A percentile compares a stretch with the other conserved stretches of the same genome.
Conservation (phyloP, 2,113 vertebrate genomes). For the Chionomys nivalis region DNA sequence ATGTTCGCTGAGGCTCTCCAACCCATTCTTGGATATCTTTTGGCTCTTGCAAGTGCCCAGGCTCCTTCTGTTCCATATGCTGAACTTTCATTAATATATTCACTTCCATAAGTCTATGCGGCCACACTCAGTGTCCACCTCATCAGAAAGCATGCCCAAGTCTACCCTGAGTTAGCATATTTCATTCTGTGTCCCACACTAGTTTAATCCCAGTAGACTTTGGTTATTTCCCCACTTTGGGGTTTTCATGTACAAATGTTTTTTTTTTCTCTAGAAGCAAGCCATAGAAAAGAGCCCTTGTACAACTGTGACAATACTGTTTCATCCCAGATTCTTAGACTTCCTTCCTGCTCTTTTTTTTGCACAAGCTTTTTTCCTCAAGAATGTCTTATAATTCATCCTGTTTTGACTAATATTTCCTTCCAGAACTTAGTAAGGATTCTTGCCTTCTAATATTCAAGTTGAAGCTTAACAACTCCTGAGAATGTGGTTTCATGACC, state of each 20-base stretch:
- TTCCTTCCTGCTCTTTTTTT: not conserved
- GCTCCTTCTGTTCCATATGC: not conserved
- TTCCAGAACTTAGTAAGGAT: not conserved
- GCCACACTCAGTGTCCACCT: too few relatives aligned
- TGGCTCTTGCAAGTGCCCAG: not conserved
- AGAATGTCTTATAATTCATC: not conserved
- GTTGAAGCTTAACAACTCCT: not conserved
- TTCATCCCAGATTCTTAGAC: not conserved
- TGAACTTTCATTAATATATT: not conserved
- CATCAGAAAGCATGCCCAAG: not conserved
- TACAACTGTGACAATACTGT: not conserved
- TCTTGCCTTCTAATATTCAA: not conserved
- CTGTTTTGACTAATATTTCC: not conserved
- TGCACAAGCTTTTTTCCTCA: not conserved
- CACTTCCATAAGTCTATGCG: not conserved
- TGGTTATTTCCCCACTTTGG: not conserved
- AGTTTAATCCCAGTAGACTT: not conserved
- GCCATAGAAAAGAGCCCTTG: not conserved
- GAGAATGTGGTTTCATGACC: not conserved
- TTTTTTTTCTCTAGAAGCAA: not conserved
- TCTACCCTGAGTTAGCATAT: not conserved
- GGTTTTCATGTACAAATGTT: not conserved
- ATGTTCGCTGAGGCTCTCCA: too few relatives aligned
- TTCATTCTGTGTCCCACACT: not conserved
- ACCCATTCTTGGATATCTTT: not conserved